Conservation (phyloP, 2,113 vertebrate genomes). For the Hydrochoerus hydrochaeris region DNA sequence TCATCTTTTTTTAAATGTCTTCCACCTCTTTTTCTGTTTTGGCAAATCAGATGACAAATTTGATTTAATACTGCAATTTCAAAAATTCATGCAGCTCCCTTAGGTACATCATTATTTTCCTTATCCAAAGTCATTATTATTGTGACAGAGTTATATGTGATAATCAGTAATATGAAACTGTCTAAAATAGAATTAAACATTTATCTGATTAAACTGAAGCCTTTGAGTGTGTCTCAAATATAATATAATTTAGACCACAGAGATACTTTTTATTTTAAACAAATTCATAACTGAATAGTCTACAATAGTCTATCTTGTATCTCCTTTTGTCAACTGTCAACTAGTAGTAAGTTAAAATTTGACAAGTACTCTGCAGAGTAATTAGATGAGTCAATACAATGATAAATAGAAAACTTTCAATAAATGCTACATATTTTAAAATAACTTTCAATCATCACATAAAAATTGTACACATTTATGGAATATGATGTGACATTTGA, state of each 20-base stretch:
- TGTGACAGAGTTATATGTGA: background rate
- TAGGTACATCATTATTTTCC: background rate
- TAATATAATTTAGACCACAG: background rate
- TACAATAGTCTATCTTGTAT: background rate
- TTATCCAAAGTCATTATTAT: background rate
- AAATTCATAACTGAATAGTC: background rate
- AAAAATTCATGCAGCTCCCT: background rate
- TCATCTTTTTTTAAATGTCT: background rate
- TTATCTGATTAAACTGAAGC: background rate
- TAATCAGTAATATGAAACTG: background rate
- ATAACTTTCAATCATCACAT: background rate
- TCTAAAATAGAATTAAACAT: slow-evolving; percentile 14
- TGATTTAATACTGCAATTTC: background rate
- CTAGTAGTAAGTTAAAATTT: background rate
- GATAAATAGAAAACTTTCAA: background rate
- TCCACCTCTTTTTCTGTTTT: background rate
- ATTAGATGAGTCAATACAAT: background rate
- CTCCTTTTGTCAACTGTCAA: background rate
- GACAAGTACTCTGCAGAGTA: background rate
- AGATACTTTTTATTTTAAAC: background rate
- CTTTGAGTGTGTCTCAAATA: background rate
- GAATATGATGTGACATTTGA: background rate
- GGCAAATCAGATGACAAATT: background rate
- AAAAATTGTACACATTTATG: background rate
- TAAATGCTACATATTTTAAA: background rate